Base-by-base conservation (phyloP, 1,140 invertebrate genomes). In the Neodiprion fabricii region DNA sequence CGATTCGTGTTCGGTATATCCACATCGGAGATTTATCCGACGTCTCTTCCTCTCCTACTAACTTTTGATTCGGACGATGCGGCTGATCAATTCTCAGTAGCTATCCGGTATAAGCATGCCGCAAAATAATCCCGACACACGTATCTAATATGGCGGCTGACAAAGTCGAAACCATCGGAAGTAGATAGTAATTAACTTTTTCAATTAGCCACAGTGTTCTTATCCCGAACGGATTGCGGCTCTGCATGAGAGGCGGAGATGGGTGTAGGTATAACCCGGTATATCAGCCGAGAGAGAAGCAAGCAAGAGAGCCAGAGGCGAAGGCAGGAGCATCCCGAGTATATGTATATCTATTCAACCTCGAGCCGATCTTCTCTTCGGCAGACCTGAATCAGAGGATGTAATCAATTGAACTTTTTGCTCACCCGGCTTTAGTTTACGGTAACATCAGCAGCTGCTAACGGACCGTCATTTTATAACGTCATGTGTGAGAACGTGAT, bases 391-490 rank as follows among this genome's bases (percentile, higher is more conserved):
- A 69, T 69, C 61, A 73, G 76, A 75, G 78, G 79, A 82, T 80
- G 80, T 75, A 79, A 81, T 84, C 82, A 79, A 81, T 84, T 79
- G 79, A 72, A 79, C 74, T 82, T 84, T 81, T 82, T 82, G 74
- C 72, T 7, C 53, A 14, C 11, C 67, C 72, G 75, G 72, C 80
- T 78, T 79, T 77, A 78, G 75, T 77, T 80, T 78, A 80, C 80
- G 78, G 77, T 79, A 78, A 80, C 78, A 72, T 71, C 73, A 78
- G 47, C 72, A 73, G 77, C 74, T 74, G 50, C 50, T 83, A 83
- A 83, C 82, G 78, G 79, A 72, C 78, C 79, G 71, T 68, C 77
- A 75, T 81, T 80, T 83, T 79, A 73, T 77, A 53, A 73, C 75
- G 48, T 74, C 69, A 73, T 75, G 74, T 75, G 73, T 74, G 68